These are phyloP conservation scores for Matsumyia berberina DNA, from an alignment of 2,888 invertebrate species.

Conservation along the genomic window DNA sequence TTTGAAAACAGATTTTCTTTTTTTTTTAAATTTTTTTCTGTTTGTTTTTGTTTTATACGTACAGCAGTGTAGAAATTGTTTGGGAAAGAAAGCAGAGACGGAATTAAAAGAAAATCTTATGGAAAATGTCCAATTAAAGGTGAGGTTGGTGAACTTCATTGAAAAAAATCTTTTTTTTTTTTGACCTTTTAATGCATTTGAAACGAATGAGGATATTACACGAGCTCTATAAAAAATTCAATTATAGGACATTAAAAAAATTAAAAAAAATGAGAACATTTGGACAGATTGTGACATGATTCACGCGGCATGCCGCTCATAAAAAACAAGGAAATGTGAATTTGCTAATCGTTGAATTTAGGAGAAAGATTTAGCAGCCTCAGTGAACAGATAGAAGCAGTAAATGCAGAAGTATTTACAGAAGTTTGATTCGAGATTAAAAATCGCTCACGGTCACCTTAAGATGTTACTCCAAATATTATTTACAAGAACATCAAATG, in stretches of 20 bases:
- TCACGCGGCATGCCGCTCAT: too few species aligned
- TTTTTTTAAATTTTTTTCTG: slow-evolving; percentile 17
- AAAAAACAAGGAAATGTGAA: too few species aligned
- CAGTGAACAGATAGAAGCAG: too few species aligned
- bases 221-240: neutral
- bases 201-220: neutral
- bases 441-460: too few species aligned
- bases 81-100: slow-evolving; percentile 28
- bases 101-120: slow-evolving; percentile 19
- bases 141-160: slow-evolving; percentile 69
- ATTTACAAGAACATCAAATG: too few species aligned
- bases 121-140: slow-evolving; percentile 59
- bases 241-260: neutral
- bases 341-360: too few species aligned
- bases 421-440: too few species aligned
- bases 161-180: slow-evolving; percentile 16
- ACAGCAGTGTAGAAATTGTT: slow-evolving; percentile 36
- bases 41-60: slow-evolving; percentile 13
- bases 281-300: too few species aligned
- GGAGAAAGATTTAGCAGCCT: too few species aligned
- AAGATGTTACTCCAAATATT: too few species aligned
- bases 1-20: slow-evolving; percentile 34
- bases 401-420: too few species aligned
- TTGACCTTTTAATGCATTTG: slow-evolving; percentile 21
- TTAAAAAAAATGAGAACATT: too few species aligned